These are phyloP conservation scores for Belgica antarctica DNA, from an alignment of 2,888 invertebrate species.

Conservation along the genomic window DNA sequence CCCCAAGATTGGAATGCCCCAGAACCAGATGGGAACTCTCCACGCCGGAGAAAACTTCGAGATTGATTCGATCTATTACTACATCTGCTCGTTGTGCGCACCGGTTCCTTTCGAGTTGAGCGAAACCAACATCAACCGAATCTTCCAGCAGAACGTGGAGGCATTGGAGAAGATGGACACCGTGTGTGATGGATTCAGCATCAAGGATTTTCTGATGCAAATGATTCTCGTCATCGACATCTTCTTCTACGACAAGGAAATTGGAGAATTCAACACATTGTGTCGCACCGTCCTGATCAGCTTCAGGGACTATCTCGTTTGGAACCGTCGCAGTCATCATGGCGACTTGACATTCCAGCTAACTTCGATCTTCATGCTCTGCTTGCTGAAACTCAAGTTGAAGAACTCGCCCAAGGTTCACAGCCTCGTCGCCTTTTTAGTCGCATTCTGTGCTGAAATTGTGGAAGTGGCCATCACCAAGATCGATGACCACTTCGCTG, in stretches of 20 bases:
- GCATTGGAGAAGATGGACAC: conserved; percentile 59
- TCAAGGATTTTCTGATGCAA: conserved; percentile 58
- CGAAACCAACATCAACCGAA: conserved; percentile 76
- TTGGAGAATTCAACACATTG: conserved; percentile 64
- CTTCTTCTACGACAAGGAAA: conserved; percentile 58
- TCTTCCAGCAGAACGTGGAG: conserved; percentile 68
- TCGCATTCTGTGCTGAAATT: conserved; percentile 69
- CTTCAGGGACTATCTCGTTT: conserved; percentile 69
- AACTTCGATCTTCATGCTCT: conserved; percentile 75
- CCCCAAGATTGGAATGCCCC: conserved; percentile 82
- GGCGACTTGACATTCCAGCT: conserved; percentile 76
- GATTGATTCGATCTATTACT: conserved; percentile 85
- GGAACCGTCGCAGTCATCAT: conserved; percentile 60
- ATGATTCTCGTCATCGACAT: conserved; percentile 57
- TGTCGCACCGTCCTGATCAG: conserved; percentile 71
- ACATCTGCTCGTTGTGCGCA: conserved; percentile 79
- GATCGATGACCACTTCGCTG: conserved; percentile 52
- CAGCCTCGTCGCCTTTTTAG: conserved; percentile 77
- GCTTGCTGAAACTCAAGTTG: conserved; percentile 71
- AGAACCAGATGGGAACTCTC: conserved; percentile 90
- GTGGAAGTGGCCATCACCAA: conserved; percentile 57
- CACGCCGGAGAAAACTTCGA: conserved; percentile 76
- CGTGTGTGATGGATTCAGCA: conserved; percentile 54
- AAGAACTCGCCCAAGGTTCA: conserved; percentile 76
- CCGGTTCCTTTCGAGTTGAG: conserved; percentile 84